Base-by-base conservation (phyloP, 2,888 invertebrate genomes). In the Sesia apiformis region DNA sequence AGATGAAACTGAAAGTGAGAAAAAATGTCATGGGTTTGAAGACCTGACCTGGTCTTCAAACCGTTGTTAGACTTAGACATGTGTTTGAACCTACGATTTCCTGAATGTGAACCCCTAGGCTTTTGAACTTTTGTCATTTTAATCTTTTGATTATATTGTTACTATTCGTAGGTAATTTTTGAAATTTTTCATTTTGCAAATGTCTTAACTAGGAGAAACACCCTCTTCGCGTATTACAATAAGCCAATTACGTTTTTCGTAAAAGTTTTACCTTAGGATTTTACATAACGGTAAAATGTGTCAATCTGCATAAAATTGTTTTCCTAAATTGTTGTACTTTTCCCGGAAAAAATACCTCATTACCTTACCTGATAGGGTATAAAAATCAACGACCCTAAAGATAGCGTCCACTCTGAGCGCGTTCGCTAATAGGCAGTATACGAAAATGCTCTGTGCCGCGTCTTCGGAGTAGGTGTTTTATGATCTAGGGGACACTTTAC, bases 401-500 rank as follows among this genome's bases (percentile, higher is more conserved):
- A 50, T 50, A 38, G 7, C 38, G 39, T 38, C 39, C 8, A 38
- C n/a, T 51, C 23, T 5, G 41, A 40, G 39, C 40, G 40, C 4
- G 38, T 50, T 50, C 50, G 38, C 51, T 49, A 40, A 41, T 54
- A 49, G 42, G 50, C 51, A 39, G 50, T 54, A 54, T 41, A 51
- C 40, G 53, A 59, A 41, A 56, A 42, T 53, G 43, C 8, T 41
- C 43, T 52, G 39, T 58, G 57, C 41, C 53, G 6, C 54, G 38
- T 61, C 59, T 57, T 53, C 52, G 52, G 55, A 53, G 54, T 55
- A 7, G 53, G 52, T 56, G 41, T 49, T 54, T 46, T 57, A 56
- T 60, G 59, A 56, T 59, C 56, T 58, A 53, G 54, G 61, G 40
- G 39, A 40, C 39, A 43, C 54, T 56, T 58, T 58, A 58, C 55